Conservation (phyloP, 2,797 vertebrate species). For the Falco biarmicus region DNA sequence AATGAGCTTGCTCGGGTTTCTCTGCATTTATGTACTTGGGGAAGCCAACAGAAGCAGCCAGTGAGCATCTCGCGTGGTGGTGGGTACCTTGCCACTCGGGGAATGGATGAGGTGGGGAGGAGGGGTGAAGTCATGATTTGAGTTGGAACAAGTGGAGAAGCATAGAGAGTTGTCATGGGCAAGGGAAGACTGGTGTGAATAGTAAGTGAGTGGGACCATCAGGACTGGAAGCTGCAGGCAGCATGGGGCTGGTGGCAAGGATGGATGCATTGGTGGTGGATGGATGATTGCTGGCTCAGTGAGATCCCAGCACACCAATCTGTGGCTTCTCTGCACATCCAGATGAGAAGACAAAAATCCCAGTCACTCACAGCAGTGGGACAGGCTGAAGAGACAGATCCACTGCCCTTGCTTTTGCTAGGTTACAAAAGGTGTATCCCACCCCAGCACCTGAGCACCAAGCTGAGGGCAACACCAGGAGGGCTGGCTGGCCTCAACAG, state of each 20-base stretch:
- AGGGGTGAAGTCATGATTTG: not conserved
- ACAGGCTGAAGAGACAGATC: not conserved
- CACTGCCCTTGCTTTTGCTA: not conserved
- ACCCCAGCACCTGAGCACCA: not conserved
- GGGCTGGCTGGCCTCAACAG: not conserved
- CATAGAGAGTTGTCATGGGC: not conserved
- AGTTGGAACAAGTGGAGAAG: not conserved
- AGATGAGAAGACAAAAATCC: not conserved
- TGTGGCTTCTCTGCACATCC: not conserved
- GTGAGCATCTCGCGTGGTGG: not conserved
- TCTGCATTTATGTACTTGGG: not conserved
- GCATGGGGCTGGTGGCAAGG: not conserved
- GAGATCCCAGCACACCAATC: not conserved
- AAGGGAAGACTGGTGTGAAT: not conserved
- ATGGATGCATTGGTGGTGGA: not conserved
- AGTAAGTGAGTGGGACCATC: not conserved
- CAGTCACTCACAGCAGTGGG: not conserved
- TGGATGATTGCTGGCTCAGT: not conserved
- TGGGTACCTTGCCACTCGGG: not conserved
- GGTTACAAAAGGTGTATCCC: not conserved
- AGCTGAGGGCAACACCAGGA: not conserved
- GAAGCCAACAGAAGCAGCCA: not conserved
- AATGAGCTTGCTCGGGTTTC: not conserved
- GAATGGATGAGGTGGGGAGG: not conserved
- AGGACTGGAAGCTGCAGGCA: not conserved